Evolutionary conservation across 2,797 vertebrate species (phyloP).

Genomic region (Anguilla obscura): DNA sequence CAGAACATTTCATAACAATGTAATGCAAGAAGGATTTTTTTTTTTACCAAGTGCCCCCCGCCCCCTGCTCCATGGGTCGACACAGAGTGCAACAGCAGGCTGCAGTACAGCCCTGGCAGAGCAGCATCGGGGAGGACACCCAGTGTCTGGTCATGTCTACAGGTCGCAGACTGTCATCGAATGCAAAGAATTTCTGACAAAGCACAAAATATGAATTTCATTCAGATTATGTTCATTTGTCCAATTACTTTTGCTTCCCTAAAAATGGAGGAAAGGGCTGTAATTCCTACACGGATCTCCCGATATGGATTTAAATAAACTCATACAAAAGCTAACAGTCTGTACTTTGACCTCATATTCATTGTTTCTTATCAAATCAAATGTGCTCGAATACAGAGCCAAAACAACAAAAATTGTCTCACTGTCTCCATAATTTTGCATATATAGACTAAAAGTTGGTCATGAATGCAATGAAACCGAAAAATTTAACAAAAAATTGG

Average conservation of each 20-base stretch:
- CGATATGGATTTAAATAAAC: too few relatives aligned
- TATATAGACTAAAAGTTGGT: background rate
- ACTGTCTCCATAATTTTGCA: background rate
- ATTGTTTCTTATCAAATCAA: background rate
- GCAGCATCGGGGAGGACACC: background rate
- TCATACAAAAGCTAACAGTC: background rate
- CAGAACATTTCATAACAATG: too few relatives aligned
- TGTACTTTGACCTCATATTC: background rate
- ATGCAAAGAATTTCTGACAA: background rate
- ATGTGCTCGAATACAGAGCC: background rate
- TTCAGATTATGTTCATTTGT: too few relatives aligned
- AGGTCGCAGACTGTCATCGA: background rate
- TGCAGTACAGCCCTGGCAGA: background rate
- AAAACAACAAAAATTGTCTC: background rate
- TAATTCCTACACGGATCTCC: too few relatives aligned
- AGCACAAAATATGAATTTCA: too few relatives aligned
- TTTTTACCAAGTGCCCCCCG: too few relatives aligned
- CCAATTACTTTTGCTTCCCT: too few relatives aligned
- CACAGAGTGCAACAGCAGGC: too few relatives aligned
- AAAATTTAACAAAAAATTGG: background rate
- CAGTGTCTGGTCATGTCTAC: background rate
- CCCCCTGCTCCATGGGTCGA: too few relatives aligned
- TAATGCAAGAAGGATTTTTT: too few relatives aligned
- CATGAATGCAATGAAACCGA: background rate
- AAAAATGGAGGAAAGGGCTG: too few relatives aligned